phyloP scores from a whole-genome alignment of 2,888 invertebrate species.

The Bombyx huttoni region DNA sequence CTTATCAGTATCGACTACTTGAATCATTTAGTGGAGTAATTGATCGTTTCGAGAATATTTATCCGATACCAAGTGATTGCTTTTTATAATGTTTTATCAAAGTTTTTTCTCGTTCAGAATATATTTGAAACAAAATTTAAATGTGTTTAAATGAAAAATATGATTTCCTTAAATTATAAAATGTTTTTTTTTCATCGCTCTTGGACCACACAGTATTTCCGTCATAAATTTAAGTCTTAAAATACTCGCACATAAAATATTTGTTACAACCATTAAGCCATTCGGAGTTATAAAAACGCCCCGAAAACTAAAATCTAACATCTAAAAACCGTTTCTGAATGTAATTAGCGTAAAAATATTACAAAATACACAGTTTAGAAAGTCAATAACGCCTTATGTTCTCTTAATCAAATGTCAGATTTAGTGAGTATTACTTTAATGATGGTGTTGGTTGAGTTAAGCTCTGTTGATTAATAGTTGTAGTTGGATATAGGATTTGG shows the following conservation, averaged over 20 bases:
- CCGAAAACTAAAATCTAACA: constrained; percentile 4
- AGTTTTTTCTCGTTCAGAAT: too few relatives aligned
- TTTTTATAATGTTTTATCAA: neutral
- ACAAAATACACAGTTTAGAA: constrained; percentile 8
- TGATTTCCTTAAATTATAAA: neutral
- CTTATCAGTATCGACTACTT: neutral
- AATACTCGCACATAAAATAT: neutral
- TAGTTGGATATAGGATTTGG: constrained; percentile 35
- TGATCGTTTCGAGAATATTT: neutral
- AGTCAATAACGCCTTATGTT: constrained; percentile 25
- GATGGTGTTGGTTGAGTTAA: constrained; percentile 52
- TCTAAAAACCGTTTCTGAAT: constrained; percentile 1
- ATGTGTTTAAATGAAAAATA: neutral
- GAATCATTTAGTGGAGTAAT: neutral
- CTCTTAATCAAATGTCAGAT: constrained; percentile 68
- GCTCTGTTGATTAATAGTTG: constrained; percentile 51
- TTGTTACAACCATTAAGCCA: neutral
- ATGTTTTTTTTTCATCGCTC: neutral
- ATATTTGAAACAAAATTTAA: neutral
- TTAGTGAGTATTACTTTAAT: constrained; percentile 61
- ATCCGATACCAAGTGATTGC: neutral
- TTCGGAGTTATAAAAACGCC: constrained; percentile 1
- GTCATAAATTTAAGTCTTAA: neutral
- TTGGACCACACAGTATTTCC: neutral
- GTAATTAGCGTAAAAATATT: constrained; percentile 6